Base-by-base conservation (phyloP, 2,797 vertebrate species). In the Mormyrus proboscirostris region DNA sequence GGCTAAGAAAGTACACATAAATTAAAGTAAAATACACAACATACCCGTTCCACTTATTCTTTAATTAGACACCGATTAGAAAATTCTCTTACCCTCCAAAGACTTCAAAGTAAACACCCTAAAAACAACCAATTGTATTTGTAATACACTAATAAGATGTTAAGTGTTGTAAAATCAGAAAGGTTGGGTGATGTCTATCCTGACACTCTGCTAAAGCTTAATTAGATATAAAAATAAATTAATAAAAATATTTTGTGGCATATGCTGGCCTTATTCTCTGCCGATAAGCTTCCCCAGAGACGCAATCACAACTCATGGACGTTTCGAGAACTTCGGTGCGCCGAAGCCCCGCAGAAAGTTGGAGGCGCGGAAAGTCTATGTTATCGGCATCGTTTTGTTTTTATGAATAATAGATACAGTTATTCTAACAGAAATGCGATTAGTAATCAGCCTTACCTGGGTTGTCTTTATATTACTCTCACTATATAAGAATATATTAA, bases 391-490 rank as follows among this genome's bases (percentile, higher is more conserved):
- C 38, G 73, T 19, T 41, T 79, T 79, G 73, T 19, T 79, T 79
- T 44, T 79, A 79, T 44, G 33, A 16, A 44, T 79, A 33, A 65
- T 22, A 65, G 22, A 10, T 9, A 69, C 25, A 33, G 62, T 69
- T 69, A 69, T 29, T 33, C 9, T 50, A 16, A 50, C n/a, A 50
- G 41, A 44, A 84, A 50, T 47, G 41, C 44, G 47, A 9, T 50
- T 22, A 47, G n/a, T 50, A n/a, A 84, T 50, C 44, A 50, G 79
- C n/a, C 79, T 84, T 84, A 84, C 79, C 79, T 84, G 73, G 73
- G 8, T 84, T 84, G n/a, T 50, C 22, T 50, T 22, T 84, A 50
- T 9, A 84, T 22, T 5, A 22, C 44, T 33, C 25, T 33, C 25
- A 14, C 62, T 69, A 14, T 33, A 33, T n/a, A 84, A 84, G 1